Evolutionary conservation across 2,113 vertebrate genomes (phyloP), one percentile per base, ranked within the genome.

Genomic region (Crotalus horridus): DNA sequence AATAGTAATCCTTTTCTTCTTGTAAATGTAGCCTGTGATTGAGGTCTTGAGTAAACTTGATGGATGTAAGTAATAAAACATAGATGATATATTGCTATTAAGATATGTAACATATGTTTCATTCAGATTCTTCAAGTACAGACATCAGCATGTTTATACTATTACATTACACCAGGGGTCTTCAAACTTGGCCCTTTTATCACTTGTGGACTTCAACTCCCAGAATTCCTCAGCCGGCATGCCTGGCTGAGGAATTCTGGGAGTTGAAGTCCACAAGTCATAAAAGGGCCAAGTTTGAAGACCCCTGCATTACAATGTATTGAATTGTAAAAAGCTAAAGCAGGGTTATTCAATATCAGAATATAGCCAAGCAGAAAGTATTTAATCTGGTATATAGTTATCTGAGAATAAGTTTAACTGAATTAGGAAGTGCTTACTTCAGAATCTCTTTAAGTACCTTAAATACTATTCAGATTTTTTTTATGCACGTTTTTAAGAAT

Each of bases 381-480:
- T 20, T 87, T 54, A 53, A 15, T 87, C 24, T 24, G 26, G 17
- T 54, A 87, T 17, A 17, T 13, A 54, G 13, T 87, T 87, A 87
- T 53, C 48, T 54, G 26, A 53, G 26, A 87, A 51, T 87, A 53
- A n/a, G 48, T 53, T n/a, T 54, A 26, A 87, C 7, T 17, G 86
- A 87, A 54, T n/a, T 54, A 39, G n/a, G n/a, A 56, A 20, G 17
- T 81, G 15, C n/a, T 20, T 81, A 7, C 69, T 81, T 39, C n/a
- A 39, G 15, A 20, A 81, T 81, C 69, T 39, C 69, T 74, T 33
- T 90, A 91, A 51, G 23, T 51, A 51, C 24, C 12, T 91, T 58
- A 21, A 51, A 33, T 61, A 91, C 56, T 9, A 58, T 96, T 95
- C 92, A 61, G 92, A 17, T 88, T 11, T 24, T 92, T 29, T 46